These are phyloP conservation scores for Buceros bicornis DNA, from an alignment of 2,797 vertebrate species.

Conservation along the genomic window DNA sequence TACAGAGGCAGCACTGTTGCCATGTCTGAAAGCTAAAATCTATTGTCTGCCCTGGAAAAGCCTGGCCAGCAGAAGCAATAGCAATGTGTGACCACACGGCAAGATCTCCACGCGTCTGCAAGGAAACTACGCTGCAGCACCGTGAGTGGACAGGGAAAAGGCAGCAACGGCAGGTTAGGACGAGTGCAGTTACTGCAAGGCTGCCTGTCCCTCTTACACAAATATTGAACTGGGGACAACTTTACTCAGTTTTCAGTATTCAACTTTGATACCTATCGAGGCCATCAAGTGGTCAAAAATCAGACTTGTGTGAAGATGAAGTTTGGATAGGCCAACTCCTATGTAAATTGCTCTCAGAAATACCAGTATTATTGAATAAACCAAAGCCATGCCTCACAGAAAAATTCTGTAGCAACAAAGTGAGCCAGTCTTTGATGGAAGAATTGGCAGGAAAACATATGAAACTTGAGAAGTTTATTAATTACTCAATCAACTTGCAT, in stretches of 20 bases:
- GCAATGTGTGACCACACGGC: fast-evolving
- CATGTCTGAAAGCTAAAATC: background rate
- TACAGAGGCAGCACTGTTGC: fast-evolving
- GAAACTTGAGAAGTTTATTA: background rate
- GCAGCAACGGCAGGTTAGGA: background rate
- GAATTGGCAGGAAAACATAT: background rate
- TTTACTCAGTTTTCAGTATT: background rate
- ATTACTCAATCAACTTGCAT: too few relatives aligned
- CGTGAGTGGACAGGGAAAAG: background rate
- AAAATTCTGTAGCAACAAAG: background rate
- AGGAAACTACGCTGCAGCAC: background rate
- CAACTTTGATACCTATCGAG: background rate
- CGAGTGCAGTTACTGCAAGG: background rate
- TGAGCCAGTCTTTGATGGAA: background rate
- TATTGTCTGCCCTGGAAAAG: background rate
- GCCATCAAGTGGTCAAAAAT: background rate
- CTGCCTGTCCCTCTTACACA: background rate
- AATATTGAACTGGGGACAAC: background rate
- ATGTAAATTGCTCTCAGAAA: background rate
- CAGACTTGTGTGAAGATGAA: background rate
- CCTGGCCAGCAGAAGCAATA: background rate
- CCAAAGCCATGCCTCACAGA: background rate
- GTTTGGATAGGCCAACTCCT: background rate
- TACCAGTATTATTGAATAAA: background rate
- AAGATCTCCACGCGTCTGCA: background rate